Base-by-base conservation (phyloP, 37 sponge, comb jelly and placozoan species). In the Ianthella basta region DNA sequence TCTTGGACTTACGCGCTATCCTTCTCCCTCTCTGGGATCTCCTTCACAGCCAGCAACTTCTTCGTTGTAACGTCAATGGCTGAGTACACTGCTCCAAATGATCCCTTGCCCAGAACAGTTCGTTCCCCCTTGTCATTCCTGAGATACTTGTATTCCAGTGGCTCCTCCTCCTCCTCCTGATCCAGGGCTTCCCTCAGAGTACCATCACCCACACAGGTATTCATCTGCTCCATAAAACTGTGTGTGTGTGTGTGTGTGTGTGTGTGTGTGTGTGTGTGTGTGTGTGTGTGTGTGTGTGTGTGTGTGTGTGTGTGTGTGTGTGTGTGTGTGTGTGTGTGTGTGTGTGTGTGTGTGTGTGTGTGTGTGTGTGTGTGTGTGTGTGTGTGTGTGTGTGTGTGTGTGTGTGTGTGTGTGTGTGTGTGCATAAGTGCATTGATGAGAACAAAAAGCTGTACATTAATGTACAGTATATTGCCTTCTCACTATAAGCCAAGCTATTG, bases 1-100 rank as follows among this genome's bases (percentile, higher is more conserved):
- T 8, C 50, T 44, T 8, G 8, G 50, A 44, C 82, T 86, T 83
- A 89, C 87, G 82, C 88, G 14, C 80, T 40, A 33, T 86, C 85
- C 39, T 72, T 82, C 40, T 91, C 91, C 12, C 70, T 61, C 37
- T 83, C 78, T 19, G 84, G 83, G n/a, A 97, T 93, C 75, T 95
- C 96, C 54, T 98, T 98, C 50, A 98, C 90, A 19, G 98, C 98
- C 83, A 98, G 80, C 55, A 90, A 85, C 85, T 80, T 86, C 84
- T 87, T 93, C 6, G 98, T 97, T 59, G 79, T 79, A 65, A 57
- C 60, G 53, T 95, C 91, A 57, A 89, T 83, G 35, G 92, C 98
- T 0, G 94, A 88, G 84, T 90, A 98, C 41, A 95, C 96, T 0
- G 79, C 84, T 0, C 98, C 98, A 84, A 92, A 98, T 12, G 93